Evolutionary conservation across 2,888 invertebrate genomes (phyloP), one percentile per base, ranked within the genome.

Genomic region (Noctua janthe): DNA sequence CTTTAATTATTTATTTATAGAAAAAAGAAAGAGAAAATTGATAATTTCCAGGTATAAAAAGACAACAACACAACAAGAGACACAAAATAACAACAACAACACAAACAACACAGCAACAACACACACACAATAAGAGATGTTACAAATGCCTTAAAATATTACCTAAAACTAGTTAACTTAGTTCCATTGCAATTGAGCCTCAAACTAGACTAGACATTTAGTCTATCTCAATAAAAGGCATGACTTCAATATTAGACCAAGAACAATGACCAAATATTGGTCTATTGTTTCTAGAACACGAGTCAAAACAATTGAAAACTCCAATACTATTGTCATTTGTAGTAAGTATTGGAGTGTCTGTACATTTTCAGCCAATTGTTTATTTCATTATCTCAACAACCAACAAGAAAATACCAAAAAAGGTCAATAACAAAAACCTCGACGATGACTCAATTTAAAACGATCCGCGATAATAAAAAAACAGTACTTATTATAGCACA

Each of bases 401-500:
- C 13, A 59, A 35, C 11, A 78, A 80, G 62, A 80, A 62, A 81
- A 62, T 15, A 70, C n/a, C 62, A 74, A 80, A 74, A 79, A 59
- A 80, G 29, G 56, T 20, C 10, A 35, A 70, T 69, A 78, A 72
- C 74, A 83, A 85, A 69, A 84, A 73, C 2, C 59, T 39, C 35
- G 35, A 39, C 35, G 39, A 88, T 82, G 89, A 83, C 83, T 84
- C 84, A 85, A 78, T 87, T 74, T 59, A 73, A 77, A 73, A 56
- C 72, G 69, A 87, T 79, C 39, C 67, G 67, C 69, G 35, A 59
- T 49, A 56, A 80, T 81, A 89, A 90, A 85, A n/a, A 85, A 84
- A 47, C 71, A 70, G n/a, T 11, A 64, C 49, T 70, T 87, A 92
- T 91, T 94, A 89, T 92, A 84, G 91, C 94, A 94, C 93, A 89